These are phyloP conservation scores for Drosophila eugracilis DNA, from an alignment of 1,140 invertebrate genomes.

Conservation along the genomic window DNA sequence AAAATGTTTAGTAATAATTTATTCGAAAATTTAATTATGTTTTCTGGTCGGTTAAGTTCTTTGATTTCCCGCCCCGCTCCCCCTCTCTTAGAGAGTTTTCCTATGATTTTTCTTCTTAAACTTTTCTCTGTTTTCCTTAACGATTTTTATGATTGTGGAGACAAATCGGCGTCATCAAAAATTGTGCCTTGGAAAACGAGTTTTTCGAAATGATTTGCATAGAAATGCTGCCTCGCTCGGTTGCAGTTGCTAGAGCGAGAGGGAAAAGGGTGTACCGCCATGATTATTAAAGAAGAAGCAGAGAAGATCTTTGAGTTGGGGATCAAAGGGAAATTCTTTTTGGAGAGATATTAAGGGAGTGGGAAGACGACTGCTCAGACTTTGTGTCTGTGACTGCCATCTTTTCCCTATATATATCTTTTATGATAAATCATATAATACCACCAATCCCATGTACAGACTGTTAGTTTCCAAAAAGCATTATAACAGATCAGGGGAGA, in stretches of 20 bases:
- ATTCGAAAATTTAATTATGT: conserved; percentile 77
- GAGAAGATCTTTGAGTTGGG: conserved; percentile 10
- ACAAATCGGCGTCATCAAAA: conserved; percentile 82
- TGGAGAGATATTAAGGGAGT: conserved; percentile 55
- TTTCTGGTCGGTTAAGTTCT: conserved; percentile 47
- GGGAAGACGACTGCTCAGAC: conserved; percentile 48
- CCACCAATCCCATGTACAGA: conserved; percentile 16
- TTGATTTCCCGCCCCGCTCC: conserved; percentile 57
- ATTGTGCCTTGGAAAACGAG: conserved; percentile 55
- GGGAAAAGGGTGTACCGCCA: conserved; percentile 33
- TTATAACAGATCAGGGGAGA: conserved; percentile 24
- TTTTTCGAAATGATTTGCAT: conserved; percentile 69
- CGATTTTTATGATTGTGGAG: conserved; percentile 74
- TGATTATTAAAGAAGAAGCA: conserved; percentile 18
- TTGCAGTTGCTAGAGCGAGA: conserved; percentile 7
- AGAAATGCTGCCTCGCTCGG: conserved; percentile 58
- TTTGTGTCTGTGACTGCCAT: conserved; percentile 34
- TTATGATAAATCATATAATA: conserved; percentile 14
- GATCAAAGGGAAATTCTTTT: conserved; percentile 15
- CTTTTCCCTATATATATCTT: background rate
- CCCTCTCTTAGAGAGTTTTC: conserved; percentile 16
- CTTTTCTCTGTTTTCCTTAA: conserved; percentile 25
- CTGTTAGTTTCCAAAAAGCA: conserved; percentile 40
- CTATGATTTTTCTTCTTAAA: conserved; percentile 17
- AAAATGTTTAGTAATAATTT: conserved; percentile 75